Conservation (phyloP, 2,113 vertebrate genomes). For the Nematolebias whitei region DNA sequence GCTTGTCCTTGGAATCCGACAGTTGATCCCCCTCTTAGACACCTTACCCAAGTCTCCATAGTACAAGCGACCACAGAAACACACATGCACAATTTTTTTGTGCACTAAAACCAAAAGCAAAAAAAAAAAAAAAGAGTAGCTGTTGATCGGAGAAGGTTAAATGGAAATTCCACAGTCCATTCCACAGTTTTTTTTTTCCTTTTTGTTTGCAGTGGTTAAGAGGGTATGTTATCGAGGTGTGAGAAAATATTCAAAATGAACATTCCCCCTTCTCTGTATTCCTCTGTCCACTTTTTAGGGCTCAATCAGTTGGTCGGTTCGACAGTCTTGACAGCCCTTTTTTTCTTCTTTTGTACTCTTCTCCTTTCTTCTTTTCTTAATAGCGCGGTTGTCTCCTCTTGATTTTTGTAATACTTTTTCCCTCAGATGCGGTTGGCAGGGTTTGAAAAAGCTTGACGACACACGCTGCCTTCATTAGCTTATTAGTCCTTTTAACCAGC, state of each 20-base stretch:
- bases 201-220: constrained; percentile 50
- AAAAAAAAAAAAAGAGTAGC: constrained; percentile 52
- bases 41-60: constrained; percentile 78
- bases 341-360: constrained; percentile 37
- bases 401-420: constrained; percentile 41
- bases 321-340: constrained; percentile 57
- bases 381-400: constrained; percentile 59
- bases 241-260: constrained; percentile 31
- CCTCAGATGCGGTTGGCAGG: constrained; percentile 25
- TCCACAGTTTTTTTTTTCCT: constrained; percentile 61
- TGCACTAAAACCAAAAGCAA: constrained; percentile 56
- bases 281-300: constrained; percentile 74
- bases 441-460: constrained; percentile 59
- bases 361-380: constrained; percentile 30
- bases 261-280: constrained; percentile 51
- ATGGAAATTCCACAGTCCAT: constrained; percentile 77
- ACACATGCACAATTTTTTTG: constrained; percentile 37
- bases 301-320: constrained; percentile 68
- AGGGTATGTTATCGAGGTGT: constrained; percentile 29
- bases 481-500: constrained; percentile 73
- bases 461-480: constrained; percentile 71
- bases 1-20: constrained; percentile 90
- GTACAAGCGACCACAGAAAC: constrained; percentile 58
- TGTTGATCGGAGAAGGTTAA: constrained; percentile 34
- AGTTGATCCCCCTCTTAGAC: constrained; percentile 77